Conservation (phyloP, 2,888 invertebrate species). For the Acanthacorydalis orientalis region DNA sequence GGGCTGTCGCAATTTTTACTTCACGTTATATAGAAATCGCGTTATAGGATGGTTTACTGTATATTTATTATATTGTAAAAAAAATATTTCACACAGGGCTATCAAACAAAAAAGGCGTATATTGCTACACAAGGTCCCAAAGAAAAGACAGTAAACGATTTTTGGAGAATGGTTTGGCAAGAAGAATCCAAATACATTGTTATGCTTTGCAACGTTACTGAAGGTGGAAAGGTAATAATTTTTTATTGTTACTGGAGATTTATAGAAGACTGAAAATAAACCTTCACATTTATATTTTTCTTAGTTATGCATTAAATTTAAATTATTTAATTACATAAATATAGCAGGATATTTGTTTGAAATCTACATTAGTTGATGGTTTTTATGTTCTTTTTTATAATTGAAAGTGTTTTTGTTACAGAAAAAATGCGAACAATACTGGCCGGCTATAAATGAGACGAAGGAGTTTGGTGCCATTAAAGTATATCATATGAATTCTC, state of each 20-base stretch:
- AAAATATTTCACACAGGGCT: conserved; percentile 15
- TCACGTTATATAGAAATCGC: too few species aligned
- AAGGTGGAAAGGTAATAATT: conserved; percentile 26
- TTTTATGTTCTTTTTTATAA: too few species aligned
- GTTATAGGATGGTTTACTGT: too few species aligned
- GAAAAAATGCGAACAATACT: conserved; percentile 33
- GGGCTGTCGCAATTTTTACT: too few species aligned
- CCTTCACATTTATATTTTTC: too few species aligned
- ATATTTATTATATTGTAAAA: too few species aligned
- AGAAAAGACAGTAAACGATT: conserved; percentile 23
- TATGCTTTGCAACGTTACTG: conserved; percentile 31
- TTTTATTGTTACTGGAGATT: neutral
- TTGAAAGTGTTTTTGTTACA: conserved; percentile 14
- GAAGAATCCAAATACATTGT: conserved; percentile 29
- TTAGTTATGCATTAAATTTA: too few species aligned
- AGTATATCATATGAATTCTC: conserved; percentile 18
- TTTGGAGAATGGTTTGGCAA: conserved; percentile 32
- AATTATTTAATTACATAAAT: neutral
- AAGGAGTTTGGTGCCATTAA: conserved; percentile 20
- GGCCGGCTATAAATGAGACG: conserved; percentile 28
- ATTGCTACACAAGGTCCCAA: conserved; percentile 26
- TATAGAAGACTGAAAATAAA: too few species aligned
- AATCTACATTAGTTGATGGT: too few species aligned
- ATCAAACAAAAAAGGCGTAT: conserved; percentile 16
- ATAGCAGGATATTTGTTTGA: too few species aligned